Evolutionary conservation across 2,797 vertebrate species (phyloP).

Genomic region (Halcyon chelicuti): DNA sequence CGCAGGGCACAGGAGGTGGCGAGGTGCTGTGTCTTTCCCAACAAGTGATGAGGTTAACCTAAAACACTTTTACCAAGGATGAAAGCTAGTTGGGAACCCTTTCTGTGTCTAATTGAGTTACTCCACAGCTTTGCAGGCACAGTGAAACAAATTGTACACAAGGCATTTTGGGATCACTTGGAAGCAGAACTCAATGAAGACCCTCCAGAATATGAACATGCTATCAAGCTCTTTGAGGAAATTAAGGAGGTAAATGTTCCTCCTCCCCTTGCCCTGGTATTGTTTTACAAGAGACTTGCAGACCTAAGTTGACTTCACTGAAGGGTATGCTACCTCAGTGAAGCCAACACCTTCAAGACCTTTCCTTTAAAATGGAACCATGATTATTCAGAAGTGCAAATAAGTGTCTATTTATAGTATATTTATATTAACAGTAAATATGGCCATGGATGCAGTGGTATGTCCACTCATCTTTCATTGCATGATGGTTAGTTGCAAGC

Average conservation of each 20-base stretch:
- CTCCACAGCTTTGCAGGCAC: conserved; percentile 83
- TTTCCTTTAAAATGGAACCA: not conserved
- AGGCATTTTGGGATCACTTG: conserved; percentile 93
- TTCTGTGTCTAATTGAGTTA: not conserved
- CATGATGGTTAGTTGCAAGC: not conserved
- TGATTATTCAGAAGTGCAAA: not conserved
- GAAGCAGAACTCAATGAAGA: conserved; percentile 89
- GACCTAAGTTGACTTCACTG: not conserved
- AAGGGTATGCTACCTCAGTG: not conserved
- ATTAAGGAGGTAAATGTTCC: conserved; percentile 87
- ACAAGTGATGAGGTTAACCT: not conserved
- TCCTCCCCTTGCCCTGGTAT: not conserved
- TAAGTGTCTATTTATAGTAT: not conserved
- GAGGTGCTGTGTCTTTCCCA: not conserved
- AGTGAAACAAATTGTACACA: conserved; percentile 89
- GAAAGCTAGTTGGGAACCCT: not conserved
- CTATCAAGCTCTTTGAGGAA: conserved; percentile 92
- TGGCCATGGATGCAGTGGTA: not conserved
- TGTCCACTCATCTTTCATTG: not conserved
- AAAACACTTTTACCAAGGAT: not conserved
- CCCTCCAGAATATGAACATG: conserved; percentile 90
- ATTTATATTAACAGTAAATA: not conserved
- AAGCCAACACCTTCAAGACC: not conserved
- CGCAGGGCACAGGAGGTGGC: not conserved
- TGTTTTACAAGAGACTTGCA: not conserved